Conservation (phyloP, 1,140 invertebrate species). For the Scaptomyza pallida region DNA sequence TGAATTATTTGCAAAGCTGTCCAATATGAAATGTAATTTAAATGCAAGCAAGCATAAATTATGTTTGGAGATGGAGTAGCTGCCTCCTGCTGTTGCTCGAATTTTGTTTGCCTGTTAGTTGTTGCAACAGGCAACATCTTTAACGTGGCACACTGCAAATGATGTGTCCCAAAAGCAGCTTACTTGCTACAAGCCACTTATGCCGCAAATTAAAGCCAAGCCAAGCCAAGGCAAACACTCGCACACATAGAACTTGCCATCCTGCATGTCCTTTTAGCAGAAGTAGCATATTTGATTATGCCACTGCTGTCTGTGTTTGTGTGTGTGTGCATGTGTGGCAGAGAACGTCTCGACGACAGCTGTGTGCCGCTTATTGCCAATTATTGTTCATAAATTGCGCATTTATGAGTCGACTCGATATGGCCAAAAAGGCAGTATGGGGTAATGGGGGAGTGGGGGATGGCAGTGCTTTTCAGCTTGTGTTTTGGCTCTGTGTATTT, state of each 20-base stretch:
- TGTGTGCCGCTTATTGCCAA: constrained; percentile 77
- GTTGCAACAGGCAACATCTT: constrained; percentile 13
- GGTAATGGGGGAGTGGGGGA: no score
- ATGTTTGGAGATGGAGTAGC: constrained; percentile 6
- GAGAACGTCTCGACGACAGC: constrained; percentile 60
- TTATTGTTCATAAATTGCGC: constrained; percentile 80
- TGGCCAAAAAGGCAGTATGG: not conserved
- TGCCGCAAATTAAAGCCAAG: constrained; percentile 60
- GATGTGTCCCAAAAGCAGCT: constrained; percentile 30
- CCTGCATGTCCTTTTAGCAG: constrained; percentile 7
- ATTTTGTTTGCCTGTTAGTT: constrained; percentile 25
- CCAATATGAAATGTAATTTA: constrained; percentile 33
- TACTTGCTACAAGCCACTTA: constrained; percentile 33
- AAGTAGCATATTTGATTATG: constrained; percentile 44
- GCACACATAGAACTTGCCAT: constrained; percentile 43
- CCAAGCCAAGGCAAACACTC: not conserved
- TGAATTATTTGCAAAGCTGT: constrained; percentile 29
- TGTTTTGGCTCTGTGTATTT: constrained; percentile 38
- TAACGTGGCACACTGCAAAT: constrained; percentile 21
- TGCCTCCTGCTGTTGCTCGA: not conserved
- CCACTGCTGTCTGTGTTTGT: constrained; percentile 40
- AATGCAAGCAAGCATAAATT: constrained; percentile 43
- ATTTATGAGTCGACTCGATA: constrained; percentile 57
- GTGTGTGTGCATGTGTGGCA: constrained; percentile 29
- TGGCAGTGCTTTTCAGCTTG: not conserved